A percentile compares a stretch with the other conserved stretches of the same genome.
These are phyloP conservation scores for Sciurus vulgaris DNA, from an alignment of 2,797 vertebrate genomes.

Conservation along the genomic window DNA sequence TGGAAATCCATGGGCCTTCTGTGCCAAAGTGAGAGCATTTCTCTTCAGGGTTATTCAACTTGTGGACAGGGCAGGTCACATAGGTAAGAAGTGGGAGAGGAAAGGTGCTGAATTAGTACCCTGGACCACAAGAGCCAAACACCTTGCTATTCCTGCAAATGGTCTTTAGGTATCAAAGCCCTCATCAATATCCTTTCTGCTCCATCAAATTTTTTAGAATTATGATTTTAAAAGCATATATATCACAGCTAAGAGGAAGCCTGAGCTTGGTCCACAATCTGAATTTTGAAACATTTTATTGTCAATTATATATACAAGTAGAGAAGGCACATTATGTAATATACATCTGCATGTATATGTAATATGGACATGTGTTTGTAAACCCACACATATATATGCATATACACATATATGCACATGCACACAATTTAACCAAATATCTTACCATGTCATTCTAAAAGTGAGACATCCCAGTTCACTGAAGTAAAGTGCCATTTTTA, in stretches of 20 bases:
- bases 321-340: background rate
- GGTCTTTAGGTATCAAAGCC: background rate
- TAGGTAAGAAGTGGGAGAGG: background rate
- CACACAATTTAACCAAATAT: background rate
- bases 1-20: background rate
- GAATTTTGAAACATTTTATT: slow-evolving; percentile 4
- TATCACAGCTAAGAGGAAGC: background rate
- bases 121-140: background rate
- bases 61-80: background rate
- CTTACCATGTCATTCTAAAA: background rate
- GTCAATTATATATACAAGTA: background rate
- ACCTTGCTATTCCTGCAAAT: background rate
- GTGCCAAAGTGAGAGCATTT: background rate
- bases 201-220: background rate
- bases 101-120: background rate
- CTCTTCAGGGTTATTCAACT: too few relatives aligned
- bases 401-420: background rate
- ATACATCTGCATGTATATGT: background rate
- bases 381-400: background rate
- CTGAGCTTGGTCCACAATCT: background rate
- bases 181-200: background rate
- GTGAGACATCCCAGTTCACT: background rate
- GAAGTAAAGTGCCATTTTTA: background rate
- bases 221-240: background rate
- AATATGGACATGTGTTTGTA: background rate